phyloP scores from a whole-genome alignment of 2,113 vertebrate genomes.

The Patagioenas fasciata region DNA sequence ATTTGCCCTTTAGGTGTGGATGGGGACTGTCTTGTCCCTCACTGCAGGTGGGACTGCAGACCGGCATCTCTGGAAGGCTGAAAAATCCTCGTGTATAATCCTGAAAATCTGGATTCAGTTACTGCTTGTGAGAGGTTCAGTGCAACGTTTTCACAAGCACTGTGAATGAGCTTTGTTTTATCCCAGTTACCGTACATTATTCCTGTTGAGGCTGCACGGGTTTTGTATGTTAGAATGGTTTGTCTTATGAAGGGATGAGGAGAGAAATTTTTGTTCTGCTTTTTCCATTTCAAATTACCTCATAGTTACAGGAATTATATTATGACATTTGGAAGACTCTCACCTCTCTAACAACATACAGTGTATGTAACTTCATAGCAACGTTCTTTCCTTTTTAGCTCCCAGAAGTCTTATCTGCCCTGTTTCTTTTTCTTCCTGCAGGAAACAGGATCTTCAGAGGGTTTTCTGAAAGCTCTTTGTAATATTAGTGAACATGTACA shows the following conservation, averaged over 20 bases:
- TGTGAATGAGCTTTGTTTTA: not conserved
- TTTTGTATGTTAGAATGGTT: not conserved
- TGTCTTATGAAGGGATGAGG: not conserved
- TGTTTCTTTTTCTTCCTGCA: conserved; percentile 59
- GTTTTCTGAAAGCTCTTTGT: conserved; percentile 76
- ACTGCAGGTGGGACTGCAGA: not conserved
- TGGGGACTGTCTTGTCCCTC: not conserved
- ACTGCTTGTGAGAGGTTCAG: not conserved
- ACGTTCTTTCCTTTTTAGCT: conserved; percentile 51
- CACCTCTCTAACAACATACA: not conserved
- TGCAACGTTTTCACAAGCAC: accelerated
- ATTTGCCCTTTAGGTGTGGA: not conserved
- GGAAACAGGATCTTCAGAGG: conserved; percentile 74
- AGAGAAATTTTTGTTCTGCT: not conserved
- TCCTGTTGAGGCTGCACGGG: not conserved
- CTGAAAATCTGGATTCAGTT: not conserved
- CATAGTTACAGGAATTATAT: not conserved
- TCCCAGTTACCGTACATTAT: not conserved
- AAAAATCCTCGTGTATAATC: not conserved
- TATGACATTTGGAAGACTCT: not conserved
- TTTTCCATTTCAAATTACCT: not conserved
- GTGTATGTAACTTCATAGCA: conserved; percentile 49
- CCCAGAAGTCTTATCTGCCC: conserved; percentile 57
- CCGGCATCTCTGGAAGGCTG: not conserved
- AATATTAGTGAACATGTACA: conserved; percentile 80